Percentiles rank a stretch among this genome's conserved stretches.
These are phyloP conservation scores for Zaprionus inermis DNA, from an alignment of 1,140 invertebrate species.

Conservation along the genomic window DNA sequence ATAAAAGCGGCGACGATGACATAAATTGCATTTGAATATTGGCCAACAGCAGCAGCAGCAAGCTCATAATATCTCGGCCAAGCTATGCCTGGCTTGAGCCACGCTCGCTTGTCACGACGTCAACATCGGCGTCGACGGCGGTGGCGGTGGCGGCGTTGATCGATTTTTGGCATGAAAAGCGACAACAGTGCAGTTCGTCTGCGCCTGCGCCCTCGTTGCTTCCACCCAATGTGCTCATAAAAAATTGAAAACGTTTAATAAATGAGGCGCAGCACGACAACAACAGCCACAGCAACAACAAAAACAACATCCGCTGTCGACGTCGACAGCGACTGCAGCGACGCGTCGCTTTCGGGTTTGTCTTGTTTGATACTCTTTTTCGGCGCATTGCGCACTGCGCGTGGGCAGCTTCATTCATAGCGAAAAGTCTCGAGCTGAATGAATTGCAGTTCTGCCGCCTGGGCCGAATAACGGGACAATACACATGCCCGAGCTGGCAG, in stretches of 20 bases:
- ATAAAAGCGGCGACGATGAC: slow-evolving; percentile 72
- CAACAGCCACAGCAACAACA: slow-evolving; percentile 12
- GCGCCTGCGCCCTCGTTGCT: slow-evolving; percentile 22
- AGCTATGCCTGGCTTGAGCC: slow-evolving; percentile 34
- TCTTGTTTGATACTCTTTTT: slow-evolving; percentile 26
- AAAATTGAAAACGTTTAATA: slow-evolving; percentile 40
- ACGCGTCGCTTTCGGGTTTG: slow-evolving; percentile 17
- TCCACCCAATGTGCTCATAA: slow-evolving; percentile 11
- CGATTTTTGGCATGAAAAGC: slow-evolving; percentile 60
- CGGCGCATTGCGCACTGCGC: slow-evolving; percentile 30
- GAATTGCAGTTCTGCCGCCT: slow-evolving; percentile 74
- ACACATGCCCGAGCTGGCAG: slow-evolving; percentile 28
- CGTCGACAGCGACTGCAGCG: slow-evolving; percentile 33
- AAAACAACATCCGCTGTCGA: slow-evolving; percentile 43
- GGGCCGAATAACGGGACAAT: slow-evolving; percentile 68
- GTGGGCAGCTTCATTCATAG: slow-evolving; percentile 80
- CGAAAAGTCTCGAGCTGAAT: slow-evolving; percentile 63
- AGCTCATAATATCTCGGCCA: slow-evolving; percentile 34
- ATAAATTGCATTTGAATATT: slow-evolving; percentile 82
- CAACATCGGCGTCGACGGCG: slow-evolving; percentile 6
- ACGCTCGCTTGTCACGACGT: slow-evolving; percentile 62
- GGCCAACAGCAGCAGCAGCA: slow-evolving; percentile 59
- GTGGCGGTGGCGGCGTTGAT: slow-evolving; percentile 34
- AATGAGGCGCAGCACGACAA: slow-evolving; percentile 47
- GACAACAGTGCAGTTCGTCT: slow-evolving; percentile 44